Percentiles rank a stretch among this genome's conserved stretches.
Evolutionary conservation across 2,113 vertebrate species (phyloP).

Genomic region (Colinus virginianus): DNA sequence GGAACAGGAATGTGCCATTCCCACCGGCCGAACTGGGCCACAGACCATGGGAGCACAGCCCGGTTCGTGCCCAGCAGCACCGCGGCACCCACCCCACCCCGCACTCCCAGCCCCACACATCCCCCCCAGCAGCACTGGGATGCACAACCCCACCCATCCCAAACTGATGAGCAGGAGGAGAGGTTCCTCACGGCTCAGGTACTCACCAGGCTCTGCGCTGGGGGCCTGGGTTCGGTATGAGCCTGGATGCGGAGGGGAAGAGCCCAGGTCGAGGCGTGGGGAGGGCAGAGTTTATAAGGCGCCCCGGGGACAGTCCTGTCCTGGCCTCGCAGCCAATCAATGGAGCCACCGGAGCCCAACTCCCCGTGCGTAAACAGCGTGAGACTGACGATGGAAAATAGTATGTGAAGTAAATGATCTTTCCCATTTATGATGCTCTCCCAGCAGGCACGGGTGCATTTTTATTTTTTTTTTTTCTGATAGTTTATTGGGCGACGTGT

Average conservation of each 20-base stretch:
- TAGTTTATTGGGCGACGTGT: not conserved
- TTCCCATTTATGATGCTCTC: not conserved
- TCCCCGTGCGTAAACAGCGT: not conserved
- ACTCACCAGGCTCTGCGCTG: not conserved
- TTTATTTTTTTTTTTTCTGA: not conserved
- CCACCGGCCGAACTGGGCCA: accelerated
- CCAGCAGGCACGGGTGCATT: not conserved
- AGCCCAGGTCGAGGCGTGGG: accelerated
- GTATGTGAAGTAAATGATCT: not conserved
- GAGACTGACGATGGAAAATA: not conserved
- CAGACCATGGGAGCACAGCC: accelerated
- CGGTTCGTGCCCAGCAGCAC: not conserved
- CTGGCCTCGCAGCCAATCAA: not conserved
- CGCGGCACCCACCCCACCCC: accelerated
- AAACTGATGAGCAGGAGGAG: too few species aligned
- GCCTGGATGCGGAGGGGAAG: not conserved
- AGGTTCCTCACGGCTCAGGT: not conserved
- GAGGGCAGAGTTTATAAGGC: not conserved
- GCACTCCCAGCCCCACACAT: not conserved
- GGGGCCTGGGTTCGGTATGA: accelerated
- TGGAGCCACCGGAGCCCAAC: not conserved
- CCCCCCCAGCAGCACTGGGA: accelerated
- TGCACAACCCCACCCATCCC: accelerated
- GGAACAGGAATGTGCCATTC: not conserved
- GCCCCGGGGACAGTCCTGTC: not conserved